These are phyloP conservation scores for Otocyon megalotis DNA, from an alignment of 2,113 vertebrate species.

Conservation along the genomic window DNA sequence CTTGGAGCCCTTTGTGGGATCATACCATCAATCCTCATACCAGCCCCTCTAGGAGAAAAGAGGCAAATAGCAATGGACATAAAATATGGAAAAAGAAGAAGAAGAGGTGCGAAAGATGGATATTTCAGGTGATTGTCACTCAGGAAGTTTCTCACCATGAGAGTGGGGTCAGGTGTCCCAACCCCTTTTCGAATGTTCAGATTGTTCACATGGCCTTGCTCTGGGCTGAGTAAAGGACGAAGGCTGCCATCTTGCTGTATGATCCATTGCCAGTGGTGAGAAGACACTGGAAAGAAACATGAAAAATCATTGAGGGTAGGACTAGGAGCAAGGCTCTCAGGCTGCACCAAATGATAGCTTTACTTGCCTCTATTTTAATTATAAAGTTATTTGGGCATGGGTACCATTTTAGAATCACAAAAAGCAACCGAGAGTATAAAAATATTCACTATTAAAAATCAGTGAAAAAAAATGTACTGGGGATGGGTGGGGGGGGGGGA, in stretches of 20 bases:
- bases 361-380: conserved; percentile 15
- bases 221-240: background rate
- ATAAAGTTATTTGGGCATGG: background rate
- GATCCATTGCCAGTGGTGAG: background rate
- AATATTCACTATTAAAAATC: background rate
- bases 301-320: background rate
- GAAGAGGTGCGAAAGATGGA: background rate
- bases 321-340: conserved; percentile 45
- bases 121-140: background rate
- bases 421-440: background rate
- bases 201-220: background rate
- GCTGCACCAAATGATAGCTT: conserved; percentile 15
- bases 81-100: background rate
- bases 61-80: conserved; percentile 1
- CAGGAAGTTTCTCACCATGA: background rate
- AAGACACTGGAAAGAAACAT: background rate
- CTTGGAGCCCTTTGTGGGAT: background rate
- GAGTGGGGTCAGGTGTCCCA: background rate
- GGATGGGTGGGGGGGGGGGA: background rate
- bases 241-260: background rate
- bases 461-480: background rate
- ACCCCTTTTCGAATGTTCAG: background rate
- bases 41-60: background rate
- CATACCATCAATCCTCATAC: background rate
- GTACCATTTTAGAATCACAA: background rate